Evolutionary conservation across 2,113 vertebrate genomes (phyloP), one percentile per base, ranked within the genome.

Genomic region (Centropus unirufus): DNA sequence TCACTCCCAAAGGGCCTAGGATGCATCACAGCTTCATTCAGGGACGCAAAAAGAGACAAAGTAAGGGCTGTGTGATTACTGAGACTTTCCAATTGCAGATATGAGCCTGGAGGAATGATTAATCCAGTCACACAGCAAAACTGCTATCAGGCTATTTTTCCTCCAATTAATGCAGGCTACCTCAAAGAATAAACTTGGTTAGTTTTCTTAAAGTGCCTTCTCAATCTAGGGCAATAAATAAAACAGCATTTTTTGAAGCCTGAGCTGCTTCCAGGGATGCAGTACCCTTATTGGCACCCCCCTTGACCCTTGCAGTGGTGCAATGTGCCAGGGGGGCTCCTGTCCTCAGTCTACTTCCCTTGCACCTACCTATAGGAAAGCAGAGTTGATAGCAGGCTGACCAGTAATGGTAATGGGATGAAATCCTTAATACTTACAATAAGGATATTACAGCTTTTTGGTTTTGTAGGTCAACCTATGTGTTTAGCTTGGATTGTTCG

Each of bases 241-340:
- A 51, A 16, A 16, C n/a, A 9, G 20, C 61, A 9, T 46, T 80
- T 67, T 67, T 34, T 84, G 63, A 84, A 69, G 21, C n/a, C 44
- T 29, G 30, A 58, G 52, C n/a, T 87, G 1, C 17, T 92, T 78
- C 19, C 24, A 61, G 58, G n/a, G 18, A 40, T 58, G 66, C 64
- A 64, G 39, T 49, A 82, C 27, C 49, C 62, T 40, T 8, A 0
- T 36, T 6, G 10, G 39, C 52, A 87, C 47, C 24, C 24, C 46
- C 40, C 22, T 47, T 3, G 0, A 18, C 40, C 61, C 58, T 30
- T 2, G 6, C 63, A 77, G 70, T 0, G 0, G 4, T 11, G n/a
- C 4, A 1, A 4, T 15, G 59, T 40, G 62, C 59, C 47, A 9
- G 77, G 20, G 20, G 14, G 2, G 1, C 16, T 84, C 52, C 59